phyloP scores from a whole-genome alignment of 2,113 vertebrate species.

The Sigmodon hispidus region DNA sequence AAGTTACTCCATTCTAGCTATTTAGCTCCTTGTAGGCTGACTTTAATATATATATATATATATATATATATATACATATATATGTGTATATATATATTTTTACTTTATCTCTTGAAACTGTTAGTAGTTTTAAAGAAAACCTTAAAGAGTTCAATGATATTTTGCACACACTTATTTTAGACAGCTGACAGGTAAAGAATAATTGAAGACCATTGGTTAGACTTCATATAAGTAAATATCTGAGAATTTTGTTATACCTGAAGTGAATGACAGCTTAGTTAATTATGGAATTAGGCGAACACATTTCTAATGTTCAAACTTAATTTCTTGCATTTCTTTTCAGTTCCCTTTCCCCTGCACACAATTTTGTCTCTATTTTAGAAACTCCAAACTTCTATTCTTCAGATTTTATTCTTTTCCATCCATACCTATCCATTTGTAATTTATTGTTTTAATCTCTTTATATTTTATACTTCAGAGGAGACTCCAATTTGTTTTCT shows the following conservation, averaged over 20 bases:
- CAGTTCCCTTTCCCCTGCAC: not conserved
- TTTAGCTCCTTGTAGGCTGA: not conserved
- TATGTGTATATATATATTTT: too few species aligned
- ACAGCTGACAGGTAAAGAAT: not conserved
- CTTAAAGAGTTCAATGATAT: not conserved
- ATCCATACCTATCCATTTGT: not conserved
- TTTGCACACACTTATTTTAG: not conserved
- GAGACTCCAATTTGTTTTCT: not conserved
- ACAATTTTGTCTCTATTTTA: not conserved
- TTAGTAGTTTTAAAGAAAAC: not conserved
- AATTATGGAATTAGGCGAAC: not conserved
- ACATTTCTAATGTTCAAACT: not conserved
- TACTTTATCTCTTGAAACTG: constrained; percentile 15
- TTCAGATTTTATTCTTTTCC: constrained; percentile 9
- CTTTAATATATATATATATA: too few species aligned
- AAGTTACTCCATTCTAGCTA: not conserved
- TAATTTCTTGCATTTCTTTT: not conserved
- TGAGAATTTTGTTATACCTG: not conserved
- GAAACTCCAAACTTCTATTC: not conserved
- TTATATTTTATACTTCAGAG: not conserved
- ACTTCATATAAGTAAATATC: not conserved
- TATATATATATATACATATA: too few species aligned
- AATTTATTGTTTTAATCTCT: constrained; percentile 25
- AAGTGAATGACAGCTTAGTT: not conserved
- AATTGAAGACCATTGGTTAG: not conserved